These are phyloP conservation scores for Phylloscopus collybita DNA, from an alignment of 2,797 vertebrate species.

Conservation along the genomic window DNA sequence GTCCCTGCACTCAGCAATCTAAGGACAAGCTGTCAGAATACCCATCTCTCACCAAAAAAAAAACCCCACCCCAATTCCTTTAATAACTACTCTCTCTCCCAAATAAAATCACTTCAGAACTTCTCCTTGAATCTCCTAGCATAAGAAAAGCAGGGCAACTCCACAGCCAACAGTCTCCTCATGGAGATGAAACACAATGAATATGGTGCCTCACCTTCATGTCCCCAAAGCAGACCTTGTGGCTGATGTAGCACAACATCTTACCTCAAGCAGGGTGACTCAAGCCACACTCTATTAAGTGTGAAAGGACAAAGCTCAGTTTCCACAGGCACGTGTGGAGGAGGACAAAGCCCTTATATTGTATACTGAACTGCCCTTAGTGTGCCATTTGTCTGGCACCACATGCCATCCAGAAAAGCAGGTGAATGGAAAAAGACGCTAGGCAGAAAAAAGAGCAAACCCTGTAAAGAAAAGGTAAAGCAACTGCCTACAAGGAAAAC, in stretches of 20 bases:
- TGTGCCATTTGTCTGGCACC: not conserved
- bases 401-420: not conserved
- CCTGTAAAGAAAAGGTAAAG: not conserved
- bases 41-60: not conserved
- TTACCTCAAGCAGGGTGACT: not conserved
- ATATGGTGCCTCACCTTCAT: not conserved
- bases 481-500: not conserved
- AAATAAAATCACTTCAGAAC: not conserved
- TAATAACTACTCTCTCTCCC: not conserved
- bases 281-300: not conserved
- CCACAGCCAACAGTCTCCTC: not conserved
- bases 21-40: not conserved
- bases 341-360: not conserved
- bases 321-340: not conserved
- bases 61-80: not conserved
- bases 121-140: not conserved
- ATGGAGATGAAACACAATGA: not conserved
- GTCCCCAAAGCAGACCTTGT: not conserved
- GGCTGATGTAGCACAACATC: not conserved
- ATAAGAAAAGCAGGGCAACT: not conserved
- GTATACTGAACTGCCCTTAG: not conserved
- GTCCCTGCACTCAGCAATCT: not conserved
- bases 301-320: not conserved
- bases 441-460: not conserved
- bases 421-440: not conserved